These are phyloP conservation scores for Chiroxiphia lanceolata DNA, from an alignment of 2,797 vertebrate genomes.

Conservation along the genomic window DNA sequence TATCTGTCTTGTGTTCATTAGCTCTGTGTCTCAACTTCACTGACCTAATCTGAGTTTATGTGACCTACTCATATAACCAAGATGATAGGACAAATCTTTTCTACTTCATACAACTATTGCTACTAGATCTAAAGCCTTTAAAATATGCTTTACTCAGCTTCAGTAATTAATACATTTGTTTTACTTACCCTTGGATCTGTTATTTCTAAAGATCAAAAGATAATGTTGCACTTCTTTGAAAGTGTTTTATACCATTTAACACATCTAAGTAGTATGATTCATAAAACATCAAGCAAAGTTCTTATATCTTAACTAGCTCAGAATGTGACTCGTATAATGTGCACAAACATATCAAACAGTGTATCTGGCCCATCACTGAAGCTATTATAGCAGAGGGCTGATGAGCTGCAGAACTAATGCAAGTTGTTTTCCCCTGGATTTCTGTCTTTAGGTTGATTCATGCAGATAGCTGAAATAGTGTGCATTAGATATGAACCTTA, in stretches of 20 bases:
- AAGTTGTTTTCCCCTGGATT: background rate
- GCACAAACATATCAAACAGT: background rate
- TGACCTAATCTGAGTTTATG: background rate
- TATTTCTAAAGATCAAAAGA: constrained; percentile 10
- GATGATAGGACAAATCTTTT: background rate
- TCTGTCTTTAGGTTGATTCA: background rate
- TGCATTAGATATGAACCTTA: background rate
- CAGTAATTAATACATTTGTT: background rate
- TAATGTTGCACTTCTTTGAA: background rate
- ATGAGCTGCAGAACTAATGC: background rate
- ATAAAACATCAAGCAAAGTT: background rate
- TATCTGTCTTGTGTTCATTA: background rate
- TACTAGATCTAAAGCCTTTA: background rate
- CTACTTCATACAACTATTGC: background rate
- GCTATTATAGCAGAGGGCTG: background rate
- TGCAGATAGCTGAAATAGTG: background rate
- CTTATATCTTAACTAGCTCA: background rate
- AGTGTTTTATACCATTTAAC: background rate
- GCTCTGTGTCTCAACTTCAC: background rate
- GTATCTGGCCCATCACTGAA: background rate
- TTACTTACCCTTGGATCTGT: background rate
- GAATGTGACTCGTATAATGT: background rate
- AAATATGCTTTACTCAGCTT: background rate
- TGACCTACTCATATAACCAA: background rate
- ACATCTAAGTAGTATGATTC: background rate